Conservation (phyloP, 1,140 invertebrate genomes). For the Agrypnia vestita region DNA sequence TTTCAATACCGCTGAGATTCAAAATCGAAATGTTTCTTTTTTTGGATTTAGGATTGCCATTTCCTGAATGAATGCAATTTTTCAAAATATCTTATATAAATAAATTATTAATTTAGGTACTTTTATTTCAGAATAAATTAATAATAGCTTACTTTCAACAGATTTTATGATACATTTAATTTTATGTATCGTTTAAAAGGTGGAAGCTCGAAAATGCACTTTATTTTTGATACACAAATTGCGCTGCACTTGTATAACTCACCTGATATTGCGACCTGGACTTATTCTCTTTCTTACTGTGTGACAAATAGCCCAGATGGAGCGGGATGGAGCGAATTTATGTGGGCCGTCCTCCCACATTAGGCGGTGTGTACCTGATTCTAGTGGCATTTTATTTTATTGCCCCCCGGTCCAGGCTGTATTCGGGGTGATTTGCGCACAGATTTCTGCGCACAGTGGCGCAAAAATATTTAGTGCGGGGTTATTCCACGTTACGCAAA, state of each 20-base stretch:
- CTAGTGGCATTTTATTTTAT: constrained; percentile 41
- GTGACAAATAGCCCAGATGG: constrained; percentile 25
- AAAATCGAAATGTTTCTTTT: too few species aligned
- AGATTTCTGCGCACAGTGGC: constrained; percentile 1
- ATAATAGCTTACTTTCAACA: too few species aligned
- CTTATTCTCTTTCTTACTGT: constrained; percentile 20
- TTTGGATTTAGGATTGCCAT: too few species aligned
- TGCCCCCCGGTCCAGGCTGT: neutral
- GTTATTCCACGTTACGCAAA: neutral
- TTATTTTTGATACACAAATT: constrained; percentile 15
- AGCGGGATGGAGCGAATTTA: constrained; percentile 33
- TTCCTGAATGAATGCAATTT: too few species aligned
- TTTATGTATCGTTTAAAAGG: too few species aligned
- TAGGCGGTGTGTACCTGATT: constrained; percentile 34
- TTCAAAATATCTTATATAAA: too few species aligned
- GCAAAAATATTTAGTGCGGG: constrained; percentile 8
- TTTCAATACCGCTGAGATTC: too few species aligned
- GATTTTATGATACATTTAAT: too few species aligned
- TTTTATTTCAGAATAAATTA: too few species aligned
- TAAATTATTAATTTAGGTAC: too few species aligned
- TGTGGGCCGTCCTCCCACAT: constrained; percentile 20
- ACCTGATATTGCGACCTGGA: neutral
- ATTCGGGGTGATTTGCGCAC: constrained; percentile 1
- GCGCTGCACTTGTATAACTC: constrained; percentile 11
- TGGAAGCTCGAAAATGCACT: too few species aligned